These are phyloP conservation scores for Polietes domitor DNA, from an alignment of 2,888 invertebrate species.

Conservation along the genomic window DNA sequence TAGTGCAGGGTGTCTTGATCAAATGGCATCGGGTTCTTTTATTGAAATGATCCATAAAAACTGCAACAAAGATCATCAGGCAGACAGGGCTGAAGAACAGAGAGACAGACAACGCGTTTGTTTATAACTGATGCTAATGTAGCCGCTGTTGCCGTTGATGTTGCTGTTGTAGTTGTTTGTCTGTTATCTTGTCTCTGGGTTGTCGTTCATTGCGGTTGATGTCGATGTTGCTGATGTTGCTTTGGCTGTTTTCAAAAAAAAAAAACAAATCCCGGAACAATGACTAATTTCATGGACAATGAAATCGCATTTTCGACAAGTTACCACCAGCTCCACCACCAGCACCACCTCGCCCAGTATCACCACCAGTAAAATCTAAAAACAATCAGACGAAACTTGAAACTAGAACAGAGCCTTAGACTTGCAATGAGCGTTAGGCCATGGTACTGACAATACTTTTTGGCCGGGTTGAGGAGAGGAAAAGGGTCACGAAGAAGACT, in stretches of 20 bases:
- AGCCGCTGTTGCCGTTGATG: not conserved
- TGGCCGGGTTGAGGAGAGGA: not conserved
- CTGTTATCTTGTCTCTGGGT: slow-evolving; percentile 33
- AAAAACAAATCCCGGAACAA: slow-evolving; percentile 56
- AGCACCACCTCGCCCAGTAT: not conserved
- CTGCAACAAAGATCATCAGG: slow-evolving; percentile 37
- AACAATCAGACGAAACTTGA: not conserved
- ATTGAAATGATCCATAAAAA: slow-evolving; percentile 6
- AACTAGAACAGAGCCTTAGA: not conserved
- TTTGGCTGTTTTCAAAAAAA: slow-evolving; percentile 17
- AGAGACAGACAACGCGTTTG: slow-evolving; percentile 3
- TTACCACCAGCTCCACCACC: slow-evolving; percentile 28
- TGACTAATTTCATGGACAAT: slow-evolving; percentile 66
- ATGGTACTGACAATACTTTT: not conserved
- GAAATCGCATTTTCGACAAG: slow-evolving; percentile 65
- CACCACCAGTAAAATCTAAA: not conserved
- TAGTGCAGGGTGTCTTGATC: not conserved
- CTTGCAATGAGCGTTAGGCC: not conserved
- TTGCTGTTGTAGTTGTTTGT: slow-evolving; percentile 24
- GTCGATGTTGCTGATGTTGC: not conserved
- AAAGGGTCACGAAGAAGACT: slow-evolving; percentile 7
- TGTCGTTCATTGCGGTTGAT: slow-evolving; percentile 12
- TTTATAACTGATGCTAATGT: slow-evolving; percentile 1
- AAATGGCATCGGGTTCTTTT: not conserved
- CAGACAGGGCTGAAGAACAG: not conserved